Conservation (phyloP, 2,797 vertebrate genomes). For the Danio jaintianensis region DNA sequence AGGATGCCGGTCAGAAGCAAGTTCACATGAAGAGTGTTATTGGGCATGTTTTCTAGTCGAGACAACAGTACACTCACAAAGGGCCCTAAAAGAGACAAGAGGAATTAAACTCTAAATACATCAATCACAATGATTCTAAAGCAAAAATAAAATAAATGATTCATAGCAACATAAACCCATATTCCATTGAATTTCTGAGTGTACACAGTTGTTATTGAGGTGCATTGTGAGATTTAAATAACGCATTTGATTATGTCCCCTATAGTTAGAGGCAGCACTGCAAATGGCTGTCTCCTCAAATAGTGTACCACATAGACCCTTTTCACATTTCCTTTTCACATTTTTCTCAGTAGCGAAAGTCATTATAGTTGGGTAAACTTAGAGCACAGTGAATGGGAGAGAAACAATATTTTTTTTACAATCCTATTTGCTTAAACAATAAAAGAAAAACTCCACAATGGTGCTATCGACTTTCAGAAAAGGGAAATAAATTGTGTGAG, state of each 20-base stretch:
- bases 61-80: conserved; percentile 96
- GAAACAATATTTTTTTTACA: no score
- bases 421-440: no score
- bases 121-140: not conserved
- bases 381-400: no score
- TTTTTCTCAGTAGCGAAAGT: no score
- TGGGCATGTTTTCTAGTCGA: conserved; percentile 96
- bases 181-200: not conserved
- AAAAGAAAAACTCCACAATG: no score
- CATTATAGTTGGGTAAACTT: no score
- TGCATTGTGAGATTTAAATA: not conserved
- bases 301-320: not conserved
- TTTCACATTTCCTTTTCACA: no score
- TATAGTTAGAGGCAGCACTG: not conserved
- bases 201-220: not conserved
- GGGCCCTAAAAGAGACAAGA: conserved; percentile 80
- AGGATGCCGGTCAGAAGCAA: conserved; percentile 94
- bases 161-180: conserved; percentile 8
- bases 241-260: not conserved
- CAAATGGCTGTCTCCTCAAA: not conserved
- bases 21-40: conserved; percentile 94
- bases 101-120: not conserved
- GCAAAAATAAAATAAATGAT: not conserved
- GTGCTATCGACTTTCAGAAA: no score
- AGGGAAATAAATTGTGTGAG: no score